Evolutionary conservation across 2,797 vertebrate species (phyloP).

Genomic region (Lutjanus argentimaculatus): DNA sequence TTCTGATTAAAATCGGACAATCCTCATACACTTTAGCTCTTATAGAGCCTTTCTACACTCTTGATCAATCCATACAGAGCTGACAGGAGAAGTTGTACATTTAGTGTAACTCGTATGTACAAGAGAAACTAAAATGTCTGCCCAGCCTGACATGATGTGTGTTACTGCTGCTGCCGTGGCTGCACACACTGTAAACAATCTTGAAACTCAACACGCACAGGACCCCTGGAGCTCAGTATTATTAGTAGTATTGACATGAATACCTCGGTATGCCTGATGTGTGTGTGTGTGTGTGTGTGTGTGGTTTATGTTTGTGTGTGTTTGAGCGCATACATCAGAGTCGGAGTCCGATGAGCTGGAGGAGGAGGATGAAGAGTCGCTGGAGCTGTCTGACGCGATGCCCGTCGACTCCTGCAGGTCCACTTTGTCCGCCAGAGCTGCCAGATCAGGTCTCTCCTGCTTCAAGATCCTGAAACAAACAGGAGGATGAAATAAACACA

Average conservation of each 20-base stretch:
- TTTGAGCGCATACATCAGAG: slow-evolving; percentile 88
- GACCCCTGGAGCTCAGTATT: neutral
- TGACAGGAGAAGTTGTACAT: too few relatives aligned
- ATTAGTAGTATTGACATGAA: neutral
- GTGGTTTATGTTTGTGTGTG: slow-evolving; percentile 18
- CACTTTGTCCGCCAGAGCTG: slow-evolving; percentile 93
- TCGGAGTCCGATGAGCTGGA: slow-evolving; percentile 94
- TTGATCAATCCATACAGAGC: too few relatives aligned
- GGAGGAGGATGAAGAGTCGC: slow-evolving; percentile 96
- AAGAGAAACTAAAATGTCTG: too few relatives aligned
- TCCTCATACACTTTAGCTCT: too few relatives aligned
- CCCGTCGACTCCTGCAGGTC: slow-evolving; percentile 98
- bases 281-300: slow-evolving; percentile 2
- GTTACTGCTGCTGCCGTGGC: too few relatives aligned
- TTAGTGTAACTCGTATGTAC: too few relatives aligned
- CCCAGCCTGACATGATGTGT: neutral
- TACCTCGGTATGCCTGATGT: neutral
- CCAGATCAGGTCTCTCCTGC: slow-evolving; percentile 94
- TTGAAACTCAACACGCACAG: too few relatives aligned
- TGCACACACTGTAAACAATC: too few relatives aligned
- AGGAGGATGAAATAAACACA: too few relatives aligned
- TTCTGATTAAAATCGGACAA: too few relatives aligned
- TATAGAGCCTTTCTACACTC: too few relatives aligned
- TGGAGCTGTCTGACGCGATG: slow-evolving; percentile 97
- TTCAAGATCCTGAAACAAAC: slow-evolving; percentile 90